A percentile compares a stretch with the other conserved stretches of the same genome.
Conservation (phyloP, 2,888 invertebrate genomes). For the Teleiodes luculella region DNA sequence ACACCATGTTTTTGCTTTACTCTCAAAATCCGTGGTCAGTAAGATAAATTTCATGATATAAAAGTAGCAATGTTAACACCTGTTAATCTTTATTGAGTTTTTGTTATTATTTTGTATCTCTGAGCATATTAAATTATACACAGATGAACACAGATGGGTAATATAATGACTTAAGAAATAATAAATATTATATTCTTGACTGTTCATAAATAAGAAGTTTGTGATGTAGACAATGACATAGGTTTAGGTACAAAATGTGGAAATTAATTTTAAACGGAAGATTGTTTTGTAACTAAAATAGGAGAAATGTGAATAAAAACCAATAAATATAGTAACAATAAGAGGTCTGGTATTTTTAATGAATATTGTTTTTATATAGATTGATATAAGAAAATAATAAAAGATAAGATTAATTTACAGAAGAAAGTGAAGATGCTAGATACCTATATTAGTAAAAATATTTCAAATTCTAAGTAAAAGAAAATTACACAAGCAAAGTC, state of each 20-base stretch:
- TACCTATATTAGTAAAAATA: background rate
- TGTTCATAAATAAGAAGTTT: constrained; percentile 7
- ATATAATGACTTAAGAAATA: background rate
- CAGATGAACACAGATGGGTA: background rate
- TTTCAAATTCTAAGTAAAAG: background rate
- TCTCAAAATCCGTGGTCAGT: no score
- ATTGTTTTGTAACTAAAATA: constrained; percentile 76
- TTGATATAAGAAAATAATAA: no score
- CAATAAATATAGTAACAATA: constrained; percentile 71
- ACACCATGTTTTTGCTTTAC: no score
- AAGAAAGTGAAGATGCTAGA: no score
- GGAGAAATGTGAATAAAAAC: constrained; percentile 73
- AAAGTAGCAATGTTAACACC: no score
- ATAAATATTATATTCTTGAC: background rate
- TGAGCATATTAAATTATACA: background rate
- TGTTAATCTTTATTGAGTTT: no score
- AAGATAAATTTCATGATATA: no score
- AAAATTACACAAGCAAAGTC: background rate
- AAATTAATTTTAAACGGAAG: constrained; percentile 57
- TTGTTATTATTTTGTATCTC: background rate
- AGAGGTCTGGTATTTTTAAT: constrained; percentile 12
- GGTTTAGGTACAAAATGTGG: constrained; percentile 66
- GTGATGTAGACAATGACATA: constrained; percentile 71
- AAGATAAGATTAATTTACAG: no score
- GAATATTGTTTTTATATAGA: background rate